These are phyloP conservation scores for Calidris pygmaea DNA, from an alignment of 2,113 vertebrate species.

Conservation along the genomic window DNA sequence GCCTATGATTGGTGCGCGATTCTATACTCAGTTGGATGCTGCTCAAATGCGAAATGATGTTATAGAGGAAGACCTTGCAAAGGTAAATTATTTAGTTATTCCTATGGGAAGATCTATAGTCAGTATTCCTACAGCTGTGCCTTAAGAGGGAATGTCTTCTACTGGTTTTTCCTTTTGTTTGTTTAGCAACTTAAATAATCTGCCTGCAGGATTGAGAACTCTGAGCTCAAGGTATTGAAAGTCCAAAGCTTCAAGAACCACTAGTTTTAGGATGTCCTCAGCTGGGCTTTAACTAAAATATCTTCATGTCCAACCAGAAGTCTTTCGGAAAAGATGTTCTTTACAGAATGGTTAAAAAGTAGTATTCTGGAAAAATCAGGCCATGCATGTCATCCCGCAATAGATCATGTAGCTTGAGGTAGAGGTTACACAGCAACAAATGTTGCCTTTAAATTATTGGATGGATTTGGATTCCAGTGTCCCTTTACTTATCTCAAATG, in stretches of 20 bases:
- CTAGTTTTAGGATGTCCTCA: neutral
- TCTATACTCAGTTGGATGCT: conserved; percentile 97
- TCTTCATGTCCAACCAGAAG: neutral
- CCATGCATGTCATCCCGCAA: neutral
- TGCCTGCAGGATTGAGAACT: neutral
- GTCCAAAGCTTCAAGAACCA: neutral
- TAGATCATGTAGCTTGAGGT: neutral
- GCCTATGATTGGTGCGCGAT: conserved; percentile 99
- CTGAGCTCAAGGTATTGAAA: neutral
- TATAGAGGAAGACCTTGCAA: conserved; percentile 97
- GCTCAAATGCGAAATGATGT: conserved; percentile 99
- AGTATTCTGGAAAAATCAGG: neutral
- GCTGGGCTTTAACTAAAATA: neutral
- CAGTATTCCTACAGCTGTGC: neutral
- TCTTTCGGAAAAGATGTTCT: neutral
- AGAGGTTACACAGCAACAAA: neutral
- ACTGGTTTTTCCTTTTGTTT: neutral
- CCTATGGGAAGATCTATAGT: neutral
- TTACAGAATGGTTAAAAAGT: neutral
- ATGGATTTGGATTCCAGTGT: neutral
- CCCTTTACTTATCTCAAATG: neutral
- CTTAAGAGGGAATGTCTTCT: neutral
- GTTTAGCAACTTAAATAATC: neutral
- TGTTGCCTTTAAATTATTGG: neutral
- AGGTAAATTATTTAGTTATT: conserved; percentile 76